Percentiles rank a stretch among this genome's conserved stretches.
phyloP scores from a whole-genome alignment of 1,140 invertebrate genomes.

The Drosophila navojoa region DNA sequence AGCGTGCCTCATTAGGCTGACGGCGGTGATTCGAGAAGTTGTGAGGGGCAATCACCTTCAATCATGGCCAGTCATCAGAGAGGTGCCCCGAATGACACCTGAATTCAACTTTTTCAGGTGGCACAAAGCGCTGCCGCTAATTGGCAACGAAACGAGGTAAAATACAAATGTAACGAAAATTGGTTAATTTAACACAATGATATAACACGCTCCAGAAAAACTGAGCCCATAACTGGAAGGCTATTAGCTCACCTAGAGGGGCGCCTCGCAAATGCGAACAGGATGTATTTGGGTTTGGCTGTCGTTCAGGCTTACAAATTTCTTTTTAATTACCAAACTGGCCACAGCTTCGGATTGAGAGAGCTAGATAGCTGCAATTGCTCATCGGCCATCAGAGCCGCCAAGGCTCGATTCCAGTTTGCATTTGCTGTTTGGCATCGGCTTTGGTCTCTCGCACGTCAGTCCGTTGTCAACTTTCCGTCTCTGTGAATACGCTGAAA shows the following conservation, averaged over 20 bases:
- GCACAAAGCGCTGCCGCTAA: conserved; percentile 54
- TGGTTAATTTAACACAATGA: conserved; percentile 74
- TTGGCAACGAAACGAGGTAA: conserved; percentile 27
- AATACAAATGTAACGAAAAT: conserved; percentile 44
- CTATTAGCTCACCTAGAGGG: conserved; percentile 64
- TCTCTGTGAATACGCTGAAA: conserved; percentile 75
- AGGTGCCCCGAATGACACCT: conserved; percentile 77
- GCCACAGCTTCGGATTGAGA: no score
- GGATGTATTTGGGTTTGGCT: conserved; percentile 45
- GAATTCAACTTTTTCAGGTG: conserved; percentile 8
- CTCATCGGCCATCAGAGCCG: conserved; percentile 38
- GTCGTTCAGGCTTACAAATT: conserved; percentile 54
- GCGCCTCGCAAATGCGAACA: conserved; percentile 60
- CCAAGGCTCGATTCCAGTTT: background rate
- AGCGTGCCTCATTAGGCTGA: conserved; percentile 23
- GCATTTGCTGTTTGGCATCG: conserved; percentile 3
- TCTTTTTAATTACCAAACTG: conserved; percentile 70
- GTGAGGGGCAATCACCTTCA: conserved; percentile 9
- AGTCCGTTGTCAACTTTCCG: conserved; percentile 70
- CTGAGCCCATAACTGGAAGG: conserved; percentile 30
- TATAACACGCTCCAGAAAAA: conserved; percentile 53
- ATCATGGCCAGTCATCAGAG: conserved; percentile 71
- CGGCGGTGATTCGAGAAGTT: conserved; percentile 9
- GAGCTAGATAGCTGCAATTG: conserved; percentile 65
- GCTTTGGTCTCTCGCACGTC: conserved; percentile 40